Percentiles rank a stretch among this genome's conserved stretches.
Evolutionary conservation across 2,113 vertebrate genomes (phyloP).

Genomic region (Megaceryle maxima): DNA sequence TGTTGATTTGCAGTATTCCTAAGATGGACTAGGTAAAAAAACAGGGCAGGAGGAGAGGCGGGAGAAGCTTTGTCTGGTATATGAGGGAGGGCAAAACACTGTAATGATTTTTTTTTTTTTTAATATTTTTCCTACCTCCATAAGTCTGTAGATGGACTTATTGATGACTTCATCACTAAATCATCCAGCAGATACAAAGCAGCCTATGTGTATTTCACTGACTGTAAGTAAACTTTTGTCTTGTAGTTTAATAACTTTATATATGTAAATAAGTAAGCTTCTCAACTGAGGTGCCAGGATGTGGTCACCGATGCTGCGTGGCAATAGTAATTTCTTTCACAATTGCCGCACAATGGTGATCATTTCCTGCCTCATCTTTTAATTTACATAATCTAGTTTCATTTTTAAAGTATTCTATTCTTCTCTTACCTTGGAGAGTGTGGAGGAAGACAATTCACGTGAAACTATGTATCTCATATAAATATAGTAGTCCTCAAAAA

Average conservation of each 20-base stretch:
- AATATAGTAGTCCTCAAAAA: background rate
- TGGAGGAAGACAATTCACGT: background rate
- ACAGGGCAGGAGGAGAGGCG: background rate
- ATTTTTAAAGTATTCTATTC: background rate
- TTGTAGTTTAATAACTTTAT: background rate
- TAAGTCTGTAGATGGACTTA: constrained; percentile 91
- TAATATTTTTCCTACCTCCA: background rate
- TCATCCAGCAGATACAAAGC: constrained; percentile 89
- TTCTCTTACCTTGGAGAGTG: background rate
- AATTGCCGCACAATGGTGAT: background rate
- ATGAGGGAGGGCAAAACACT: background rate
- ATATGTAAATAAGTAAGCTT: background rate
- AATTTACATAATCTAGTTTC: background rate
- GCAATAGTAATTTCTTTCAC: background rate
- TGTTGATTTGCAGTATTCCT: background rate
- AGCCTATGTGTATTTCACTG: constrained; percentile 95
- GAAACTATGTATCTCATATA: background rate
- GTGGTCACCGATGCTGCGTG: background rate
- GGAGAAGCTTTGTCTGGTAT: background rate
- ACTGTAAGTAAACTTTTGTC: constrained; percentile 84
- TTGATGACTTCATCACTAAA: constrained; percentile 88
- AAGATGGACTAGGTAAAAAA: background rate
- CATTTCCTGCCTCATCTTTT: background rate
- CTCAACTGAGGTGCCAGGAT: background rate
- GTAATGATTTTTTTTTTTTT: background rate